Evolutionary conservation across 2,113 vertebrate species (phyloP).

Genomic region (Perca flavescens): DNA sequence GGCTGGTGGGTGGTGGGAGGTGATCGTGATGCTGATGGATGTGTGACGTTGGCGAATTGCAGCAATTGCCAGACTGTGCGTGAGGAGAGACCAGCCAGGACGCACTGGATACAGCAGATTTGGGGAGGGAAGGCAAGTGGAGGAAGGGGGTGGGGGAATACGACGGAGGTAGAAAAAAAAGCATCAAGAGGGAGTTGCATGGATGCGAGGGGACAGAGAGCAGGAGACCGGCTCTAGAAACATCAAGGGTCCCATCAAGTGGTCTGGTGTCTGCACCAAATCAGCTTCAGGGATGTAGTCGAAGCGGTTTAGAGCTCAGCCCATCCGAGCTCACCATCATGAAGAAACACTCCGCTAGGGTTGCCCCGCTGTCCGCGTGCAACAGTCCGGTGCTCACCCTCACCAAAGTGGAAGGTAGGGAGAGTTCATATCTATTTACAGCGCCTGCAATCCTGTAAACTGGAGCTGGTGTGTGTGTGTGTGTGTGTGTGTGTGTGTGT

Average conservation of each 20-base stretch:
- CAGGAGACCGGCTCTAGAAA: conserved; percentile 47
- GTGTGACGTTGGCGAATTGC: conserved; percentile 81
- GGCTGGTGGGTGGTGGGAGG: conserved; percentile 19
- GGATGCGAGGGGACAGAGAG: conserved; percentile 50
- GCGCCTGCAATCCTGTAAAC: conserved; percentile 29
- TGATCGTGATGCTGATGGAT: conserved; percentile 34
- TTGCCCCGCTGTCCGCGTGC: conserved; percentile 96
- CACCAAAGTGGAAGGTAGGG: conserved; percentile 97
- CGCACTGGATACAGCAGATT: conserved; percentile 69
- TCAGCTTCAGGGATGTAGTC: conserved; percentile 91
- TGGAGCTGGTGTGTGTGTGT: not conserved
- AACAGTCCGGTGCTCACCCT: conserved; percentile 97
- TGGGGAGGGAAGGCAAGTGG: conserved; percentile 62
- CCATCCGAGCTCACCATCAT: conserved; percentile 89
- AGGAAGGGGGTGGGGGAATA: conserved; percentile 41
- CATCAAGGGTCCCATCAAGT: conserved; percentile 68
- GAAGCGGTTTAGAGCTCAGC: conserved; percentile 84
- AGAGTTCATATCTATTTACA: conserved; percentile 13
- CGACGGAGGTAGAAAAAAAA: conserved; percentile 13
- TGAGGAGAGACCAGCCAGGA: conserved; percentile 69
- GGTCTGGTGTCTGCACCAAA: conserved; percentile 77
- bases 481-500: not conserved
- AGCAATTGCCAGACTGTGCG: conserved; percentile 73
- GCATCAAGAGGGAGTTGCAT: conserved; percentile 54
- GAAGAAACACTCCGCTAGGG: conserved; percentile 97